Base-by-base conservation (phyloP, 1,140 invertebrate genomes). In the Epicauta chinensis region DNA sequence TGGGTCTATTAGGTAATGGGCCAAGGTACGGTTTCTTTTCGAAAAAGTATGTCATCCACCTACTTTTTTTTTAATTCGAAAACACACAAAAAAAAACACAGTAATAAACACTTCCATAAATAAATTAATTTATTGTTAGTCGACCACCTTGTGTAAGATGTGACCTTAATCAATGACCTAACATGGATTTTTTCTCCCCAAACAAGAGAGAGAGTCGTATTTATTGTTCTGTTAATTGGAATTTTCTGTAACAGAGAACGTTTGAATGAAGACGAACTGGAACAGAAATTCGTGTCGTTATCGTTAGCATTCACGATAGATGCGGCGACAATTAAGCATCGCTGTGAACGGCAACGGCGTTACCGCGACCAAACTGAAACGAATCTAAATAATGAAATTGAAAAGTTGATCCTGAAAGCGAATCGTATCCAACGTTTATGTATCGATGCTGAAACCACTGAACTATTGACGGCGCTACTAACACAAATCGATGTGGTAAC, bases 231-330 rank as follows among this genome's bases (percentile, higher is more conserved):
- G 4, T 5, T 30, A 5, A 34, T 34, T 3, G 12, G 32, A 12
- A 34, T 34, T 38, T 15, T 57, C 55, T 11, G 23, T 48, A 40
- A n/a, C 40, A 68, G 64, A 35, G 66, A 68, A 41, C 46, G 53
- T 30, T 35, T 64, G n/a, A 62, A 15, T 34, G 67, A 69, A 38
- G 65, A 69, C 36, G 61, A 64, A 53, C 34, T 69, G 2, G 69
- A 71, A 59, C 63, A 68, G 44, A 69, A 69, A 56, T 71, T 70
- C 41, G 55, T 61, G 6, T 58, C 65, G 12, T 45, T 71, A 16
- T 55, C 69, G 2, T 50, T 71, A 39, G 66, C 67, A 2, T 69
- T 71, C 47, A 61, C 62, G 11, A 70, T 69, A 34, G 69, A 71
- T 39, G 58, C 66, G 1, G 55, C 59, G 12, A 69, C 69, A 14